Conservation (phyloP, 2,113 vertebrate genomes). For the Stictonetta naevosa region DNA sequence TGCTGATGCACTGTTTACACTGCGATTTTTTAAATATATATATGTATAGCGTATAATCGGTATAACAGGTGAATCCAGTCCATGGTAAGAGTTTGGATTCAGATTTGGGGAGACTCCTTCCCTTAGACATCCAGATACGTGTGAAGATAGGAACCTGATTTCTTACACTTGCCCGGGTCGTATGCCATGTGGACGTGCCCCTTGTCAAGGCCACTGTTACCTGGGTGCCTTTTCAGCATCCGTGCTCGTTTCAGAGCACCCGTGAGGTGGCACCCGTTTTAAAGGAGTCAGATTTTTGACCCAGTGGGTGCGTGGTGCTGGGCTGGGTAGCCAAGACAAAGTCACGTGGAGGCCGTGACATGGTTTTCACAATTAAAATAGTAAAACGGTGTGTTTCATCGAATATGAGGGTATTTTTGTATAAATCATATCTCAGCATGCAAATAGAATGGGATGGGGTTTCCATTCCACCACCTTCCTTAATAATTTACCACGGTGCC, state of each 20-base stretch:
- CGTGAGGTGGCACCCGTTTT: background rate
- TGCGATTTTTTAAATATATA: rapidly evolving
- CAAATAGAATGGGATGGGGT: background rate
- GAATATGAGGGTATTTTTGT: background rate
- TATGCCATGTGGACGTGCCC: too few species aligned
- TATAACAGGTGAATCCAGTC: background rate
- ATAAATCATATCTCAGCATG: rapidly evolving
- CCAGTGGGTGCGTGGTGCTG: background rate
- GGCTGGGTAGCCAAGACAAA: background rate
- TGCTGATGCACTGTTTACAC: background rate
- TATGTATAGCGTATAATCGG: too few species aligned
- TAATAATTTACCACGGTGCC: conserved; percentile 16
- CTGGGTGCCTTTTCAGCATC: background rate
- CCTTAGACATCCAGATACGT: rapidly evolving
- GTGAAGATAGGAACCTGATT: background rate
- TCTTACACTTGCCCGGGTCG: too few species aligned
- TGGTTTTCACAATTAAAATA: background rate
- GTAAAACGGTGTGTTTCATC: rapidly evolving
- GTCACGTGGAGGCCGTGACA: rapidly evolving
- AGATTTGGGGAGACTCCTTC: background rate
- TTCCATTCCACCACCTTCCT: background rate
- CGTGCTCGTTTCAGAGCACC: background rate
- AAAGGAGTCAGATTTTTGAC: background rate
- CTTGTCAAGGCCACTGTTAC: background rate
- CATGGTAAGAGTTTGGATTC: background rate